A percentile compares a stretch with the other conserved stretches of the same genome.
Conservation (phyloP, 2,888 invertebrate genomes). For the Drosophila mimetica region DNA sequence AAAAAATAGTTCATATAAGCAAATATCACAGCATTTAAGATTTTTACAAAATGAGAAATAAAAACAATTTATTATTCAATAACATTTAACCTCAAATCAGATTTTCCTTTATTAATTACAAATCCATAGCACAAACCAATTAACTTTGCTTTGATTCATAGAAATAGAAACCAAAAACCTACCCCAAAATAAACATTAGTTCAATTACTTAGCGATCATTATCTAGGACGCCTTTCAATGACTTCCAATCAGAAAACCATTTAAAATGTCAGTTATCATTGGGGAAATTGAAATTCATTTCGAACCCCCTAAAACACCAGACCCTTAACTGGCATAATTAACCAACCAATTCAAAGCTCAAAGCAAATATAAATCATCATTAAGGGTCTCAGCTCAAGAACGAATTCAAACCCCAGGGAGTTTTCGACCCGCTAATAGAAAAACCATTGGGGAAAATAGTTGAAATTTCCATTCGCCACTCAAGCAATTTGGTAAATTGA, state of each 20-base stretch:
- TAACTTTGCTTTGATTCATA: constrained; percentile 2
- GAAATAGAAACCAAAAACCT: constrained; percentile 7
- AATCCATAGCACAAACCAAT: background rate
- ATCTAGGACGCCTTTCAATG: constrained; percentile 38
- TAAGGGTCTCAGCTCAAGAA: too few species aligned
- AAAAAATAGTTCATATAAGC: too few species aligned
- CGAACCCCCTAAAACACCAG: constrained; percentile 22
- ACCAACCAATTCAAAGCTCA: constrained; percentile 48
- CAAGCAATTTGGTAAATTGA: constrained; percentile 70
- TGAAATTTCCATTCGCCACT: constrained; percentile 61
- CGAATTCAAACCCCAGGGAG: constrained; percentile 43
- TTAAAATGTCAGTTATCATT: constrained; percentile 43
- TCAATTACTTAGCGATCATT: constrained; percentile 29
- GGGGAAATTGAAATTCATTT: constrained; percentile 55
- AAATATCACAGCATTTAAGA: too few species aligned
- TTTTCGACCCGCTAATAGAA: constrained; percentile 30
- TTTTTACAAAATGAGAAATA: background rate
- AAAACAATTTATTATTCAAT: background rate
- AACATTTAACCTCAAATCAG: background rate
- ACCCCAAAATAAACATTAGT: constrained; percentile 5
- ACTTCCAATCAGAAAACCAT: constrained; percentile 41
- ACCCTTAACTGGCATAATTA: constrained; percentile 46
- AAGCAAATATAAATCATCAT: constrained; percentile 63
- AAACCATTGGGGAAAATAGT: constrained; percentile 47
- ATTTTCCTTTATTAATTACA: background rate